Conservation (phyloP, 2,797 vertebrate species). For the Florisuga fusca region DNA sequence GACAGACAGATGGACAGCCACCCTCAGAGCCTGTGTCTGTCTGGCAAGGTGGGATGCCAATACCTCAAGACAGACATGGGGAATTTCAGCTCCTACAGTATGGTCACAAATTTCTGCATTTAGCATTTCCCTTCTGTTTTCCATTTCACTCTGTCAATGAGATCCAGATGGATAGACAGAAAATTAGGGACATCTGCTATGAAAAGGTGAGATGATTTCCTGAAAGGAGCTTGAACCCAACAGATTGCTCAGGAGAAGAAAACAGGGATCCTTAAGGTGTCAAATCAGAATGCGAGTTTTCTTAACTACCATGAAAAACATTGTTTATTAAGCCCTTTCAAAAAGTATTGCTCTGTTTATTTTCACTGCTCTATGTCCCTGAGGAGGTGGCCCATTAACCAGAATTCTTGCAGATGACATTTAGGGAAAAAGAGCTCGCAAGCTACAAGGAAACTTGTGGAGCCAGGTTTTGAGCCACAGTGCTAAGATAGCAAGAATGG, state of each 20-base stretch:
- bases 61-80: not conserved
- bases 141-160: not conserved
- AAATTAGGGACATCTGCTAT: not conserved
- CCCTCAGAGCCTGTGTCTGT: not conserved
- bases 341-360: not conserved
- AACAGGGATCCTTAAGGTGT: not conserved
- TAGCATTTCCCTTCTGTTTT: not conserved
- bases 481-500: not conserved
- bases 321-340: not conserved
- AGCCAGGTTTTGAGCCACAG: not conserved
- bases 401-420: not conserved
- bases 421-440: not conserved
- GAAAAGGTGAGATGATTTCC: not conserved
- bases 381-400: accelerated
- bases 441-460: not conserved
- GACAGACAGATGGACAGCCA: not conserved
- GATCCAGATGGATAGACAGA: not conserved
- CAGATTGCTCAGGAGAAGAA: not conserved
- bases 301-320: not conserved
- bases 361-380: not conserved
- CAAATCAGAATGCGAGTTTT: not conserved
- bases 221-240: not conserved
- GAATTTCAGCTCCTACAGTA: not conserved
- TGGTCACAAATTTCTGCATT: not conserved
- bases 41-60: not conserved